Evolutionary conservation across 1,140 invertebrate species (phyloP), one percentile per base, ranked within the genome.

Genomic region (Formica exsecta): DNA sequence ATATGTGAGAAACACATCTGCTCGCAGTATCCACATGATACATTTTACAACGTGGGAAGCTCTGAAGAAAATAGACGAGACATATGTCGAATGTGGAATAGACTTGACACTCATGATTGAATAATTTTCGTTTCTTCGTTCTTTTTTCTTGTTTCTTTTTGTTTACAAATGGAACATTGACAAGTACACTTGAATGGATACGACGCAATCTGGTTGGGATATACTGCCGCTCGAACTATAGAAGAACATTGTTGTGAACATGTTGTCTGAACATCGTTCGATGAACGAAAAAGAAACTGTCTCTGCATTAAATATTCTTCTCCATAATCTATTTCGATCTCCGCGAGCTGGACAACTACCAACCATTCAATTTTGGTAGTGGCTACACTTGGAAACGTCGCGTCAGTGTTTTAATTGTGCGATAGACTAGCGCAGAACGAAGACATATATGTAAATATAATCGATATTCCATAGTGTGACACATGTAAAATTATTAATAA

Each of bases 401-500:
- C 48, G 83, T 65, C 51, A 68, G 74, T 87, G 88, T 89, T 90
- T 75, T 57, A 87, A 61, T 57, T 54, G 48, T 70, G 61, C 7
- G 51, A 87, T 81, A 86, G 51, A 86, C 68, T 77, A 61, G 68
- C 74, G 41, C 77, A 81, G 48, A 65, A 41, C n/a, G 64, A 84
- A 77, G 76, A 83, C 89, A 86, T 92, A 89, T 91, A 92, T 71
- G 90, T 92, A 92, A 89, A 75, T 70, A 90, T 91, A 86, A 91
- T 79, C 85, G 54, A 86, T 90, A 89, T 87, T 86, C 89, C 92
- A 84, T 68, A 57, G 91, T 86, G 64, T 91, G 83, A 88, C 84
- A 88, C 84, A 86, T 92, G 92, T 92, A 92, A 92, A 92, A 92
- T 92, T 92, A 92, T 92, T 87, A 93, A 94, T 91, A 89, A 93